Percentiles rank a stretch among this genome's conserved stretches.
phyloP scores from a whole-genome alignment of 2,888 invertebrate genomes.

The Pristionchus japonicus region DNA sequence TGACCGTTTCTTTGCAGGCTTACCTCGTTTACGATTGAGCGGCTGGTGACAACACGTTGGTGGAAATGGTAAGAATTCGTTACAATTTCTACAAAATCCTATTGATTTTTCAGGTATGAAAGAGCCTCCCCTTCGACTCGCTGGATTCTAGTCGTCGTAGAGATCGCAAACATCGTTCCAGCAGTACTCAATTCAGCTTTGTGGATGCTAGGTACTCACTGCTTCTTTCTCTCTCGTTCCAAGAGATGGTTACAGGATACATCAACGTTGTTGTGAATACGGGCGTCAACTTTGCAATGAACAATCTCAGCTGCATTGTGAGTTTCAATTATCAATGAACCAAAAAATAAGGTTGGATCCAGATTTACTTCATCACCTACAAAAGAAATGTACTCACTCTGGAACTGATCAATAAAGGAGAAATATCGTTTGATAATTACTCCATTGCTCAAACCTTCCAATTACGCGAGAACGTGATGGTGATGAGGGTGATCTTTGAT shows the following conservation, averaged over 20 bases:
- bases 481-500: constrained; percentile 31
- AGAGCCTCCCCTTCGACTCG: background rate
- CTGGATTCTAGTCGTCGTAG: background rate
- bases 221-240: background rate
- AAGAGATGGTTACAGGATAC: background rate
- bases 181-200: background rate
- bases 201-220: background rate
- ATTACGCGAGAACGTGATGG: constrained; percentile 17
- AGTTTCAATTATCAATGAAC: background rate
- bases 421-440: constrained; percentile 1
- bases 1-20: background rate
- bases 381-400: background rate
- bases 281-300: background rate
- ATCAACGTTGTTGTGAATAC: background rate
- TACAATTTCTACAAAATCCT: background rate
- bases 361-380: constrained; percentile 6
- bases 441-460: background rate
- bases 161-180: background rate
- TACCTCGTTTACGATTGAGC: background rate
- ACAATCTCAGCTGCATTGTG: constrained; percentile 3
- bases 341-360: background rate
- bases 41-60: background rate
- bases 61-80: background rate
- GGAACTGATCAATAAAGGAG: background rate
- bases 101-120: background rate